Evolutionary conservation across 2,888 invertebrate species (phyloP), one percentile per base, ranked within the genome.

Genomic region (Stratiomys singularior): DNA sequence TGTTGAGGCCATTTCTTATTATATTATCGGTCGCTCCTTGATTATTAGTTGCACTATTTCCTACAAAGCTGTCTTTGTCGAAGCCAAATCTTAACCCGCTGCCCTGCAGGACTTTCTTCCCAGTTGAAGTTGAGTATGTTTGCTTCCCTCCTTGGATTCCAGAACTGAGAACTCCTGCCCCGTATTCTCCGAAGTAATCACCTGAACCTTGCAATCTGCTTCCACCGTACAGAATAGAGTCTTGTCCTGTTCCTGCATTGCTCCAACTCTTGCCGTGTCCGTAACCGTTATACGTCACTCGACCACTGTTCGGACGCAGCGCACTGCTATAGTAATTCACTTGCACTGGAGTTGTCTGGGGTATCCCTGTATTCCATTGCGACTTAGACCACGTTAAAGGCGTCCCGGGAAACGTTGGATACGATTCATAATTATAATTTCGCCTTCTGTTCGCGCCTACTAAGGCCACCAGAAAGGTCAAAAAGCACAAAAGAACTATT

Each of bases 401-500:
- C 28, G 15, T 30, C 5, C 27, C 64, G 1, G 30, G 9, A 64
- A n/a, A 28, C 0, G 64, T 30, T n/a, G 30, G 11, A 1, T 60
- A 25, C 7, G 60, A 13, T 7, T 18, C 28, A 27, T 64, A 25
- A 13, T n/a, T 52, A n/a, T 21, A 25, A 60, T 60, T 2, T 4
- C 58, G 9, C 23, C 25, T 30, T 13, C 69, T 25, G 11, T 47
- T 44, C 23, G 69, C 69, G 23, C 44, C 69, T 47, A 69, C 69
- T 23, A 44, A 56, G 23, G 60, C 74, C 44, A 58, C 74, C 1
- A 74, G 15, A 21, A 74, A 37, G 11, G 74, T 60, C 30, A 74
- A 60, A 18, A 58, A 74, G 44, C 37, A 74, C 58, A 58, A 58
- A 23, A 74, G 18, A 30, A 21, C 60, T 69, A 69, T 23, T 60